phyloP scores from a whole-genome alignment of 2,113 vertebrate species.

The Fulica atra region DNA sequence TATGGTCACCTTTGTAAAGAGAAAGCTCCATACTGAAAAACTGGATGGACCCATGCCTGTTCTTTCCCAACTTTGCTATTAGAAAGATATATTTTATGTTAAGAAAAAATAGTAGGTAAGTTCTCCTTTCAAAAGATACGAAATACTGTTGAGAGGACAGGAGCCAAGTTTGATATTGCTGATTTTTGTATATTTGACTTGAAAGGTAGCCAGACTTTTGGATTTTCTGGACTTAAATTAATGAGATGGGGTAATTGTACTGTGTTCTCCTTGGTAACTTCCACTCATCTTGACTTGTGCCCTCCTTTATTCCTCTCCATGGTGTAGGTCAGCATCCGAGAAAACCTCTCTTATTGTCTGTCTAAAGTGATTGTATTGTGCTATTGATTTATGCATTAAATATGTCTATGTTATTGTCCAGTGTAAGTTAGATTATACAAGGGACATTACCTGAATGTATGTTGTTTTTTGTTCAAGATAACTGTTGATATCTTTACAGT shows the following conservation, averaged over 20 bases:
- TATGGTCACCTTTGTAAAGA: not conserved
- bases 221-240: not conserved
- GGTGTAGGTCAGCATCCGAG: not conserved
- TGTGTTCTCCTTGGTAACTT: not conserved
- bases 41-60: not conserved
- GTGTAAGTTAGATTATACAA: not conserved
- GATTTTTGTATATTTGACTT: not conserved
- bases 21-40: not conserved
- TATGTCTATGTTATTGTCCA: not conserved
- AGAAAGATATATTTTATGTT: not conserved
- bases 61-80: not conserved
- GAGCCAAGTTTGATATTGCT: not conserved
- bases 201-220: not conserved
- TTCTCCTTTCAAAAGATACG: not conserved
- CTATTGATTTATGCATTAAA: not conserved
- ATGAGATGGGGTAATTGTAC: not conserved
- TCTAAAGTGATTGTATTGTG: not conserved
- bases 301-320: not conserved
- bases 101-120: not conserved
- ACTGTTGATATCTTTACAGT: not conserved
- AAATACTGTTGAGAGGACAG: not conserved
- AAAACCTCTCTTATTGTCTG: not conserved
- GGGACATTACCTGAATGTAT: not conserved
- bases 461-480: not conserved
- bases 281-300: not conserved